phyloP scores from a whole-genome alignment of 2,797 vertebrate species.

The Streptopelia turtur region DNA sequence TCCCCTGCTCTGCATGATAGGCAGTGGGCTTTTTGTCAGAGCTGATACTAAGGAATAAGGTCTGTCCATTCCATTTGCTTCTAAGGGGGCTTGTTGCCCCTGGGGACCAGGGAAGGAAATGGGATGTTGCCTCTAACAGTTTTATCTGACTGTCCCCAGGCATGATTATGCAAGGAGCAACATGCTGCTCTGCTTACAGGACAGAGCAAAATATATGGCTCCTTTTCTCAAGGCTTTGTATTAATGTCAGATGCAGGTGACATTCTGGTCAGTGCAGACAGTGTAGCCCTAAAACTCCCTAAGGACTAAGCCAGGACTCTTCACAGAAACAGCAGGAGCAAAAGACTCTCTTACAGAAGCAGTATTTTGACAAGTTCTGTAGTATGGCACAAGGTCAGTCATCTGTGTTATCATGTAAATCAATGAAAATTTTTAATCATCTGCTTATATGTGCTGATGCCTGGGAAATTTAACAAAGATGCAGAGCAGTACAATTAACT shows the following conservation, averaged over 20 bases:
- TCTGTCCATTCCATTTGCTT: neutral
- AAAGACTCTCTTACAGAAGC: neutral
- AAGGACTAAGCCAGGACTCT: neutral
- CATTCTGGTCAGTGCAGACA: neutral
- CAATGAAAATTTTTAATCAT: conserved; percentile 40
- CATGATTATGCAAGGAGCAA: neutral
- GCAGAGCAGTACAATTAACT: conserved; percentile 1
- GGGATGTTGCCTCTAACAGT: neutral
- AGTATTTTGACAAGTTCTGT: neutral
- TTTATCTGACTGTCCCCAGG: neutral
- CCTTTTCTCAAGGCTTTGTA: neutral
- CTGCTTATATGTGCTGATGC: neutral
- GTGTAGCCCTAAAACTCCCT: neutral
- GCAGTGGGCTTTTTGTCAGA: neutral
- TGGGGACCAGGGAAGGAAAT: neutral
- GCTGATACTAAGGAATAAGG: neutral
- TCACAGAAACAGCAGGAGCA: neutral
- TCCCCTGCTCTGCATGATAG: neutral
- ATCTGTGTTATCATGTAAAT: neutral
- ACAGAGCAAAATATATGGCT: neutral
- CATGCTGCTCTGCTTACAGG: neutral
- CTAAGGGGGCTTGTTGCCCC: neutral
- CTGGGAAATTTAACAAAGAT: conserved; percentile 1
- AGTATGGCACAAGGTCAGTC: conserved; percentile 12
- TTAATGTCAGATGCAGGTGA: neutral